phyloP scores from a whole-genome alignment of 2,113 vertebrate genomes.

The Phodopus roborovskii region DNA sequence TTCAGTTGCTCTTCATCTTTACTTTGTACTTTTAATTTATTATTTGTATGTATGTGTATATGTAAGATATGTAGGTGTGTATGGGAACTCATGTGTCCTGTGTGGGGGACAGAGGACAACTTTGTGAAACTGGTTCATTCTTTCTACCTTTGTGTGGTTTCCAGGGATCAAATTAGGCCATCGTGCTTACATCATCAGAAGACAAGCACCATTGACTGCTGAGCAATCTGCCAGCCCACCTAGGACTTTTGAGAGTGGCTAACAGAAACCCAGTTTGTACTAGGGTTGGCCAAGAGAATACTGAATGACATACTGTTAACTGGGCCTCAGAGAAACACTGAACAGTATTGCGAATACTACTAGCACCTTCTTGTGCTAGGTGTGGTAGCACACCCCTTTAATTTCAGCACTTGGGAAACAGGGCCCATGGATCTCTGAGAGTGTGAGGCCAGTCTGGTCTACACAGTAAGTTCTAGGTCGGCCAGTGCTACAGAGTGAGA shows the following conservation, averaged over 20 bases:
- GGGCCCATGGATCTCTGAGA: neutral
- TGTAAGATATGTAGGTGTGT: neutral
- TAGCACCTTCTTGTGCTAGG: neutral
- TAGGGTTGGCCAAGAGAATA: slow-evolving; percentile 14
- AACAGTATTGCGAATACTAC: neutral
- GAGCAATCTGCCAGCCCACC: neutral
- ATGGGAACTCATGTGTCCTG: neutral
- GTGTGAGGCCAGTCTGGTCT: neutral
- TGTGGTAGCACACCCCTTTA: neutral
- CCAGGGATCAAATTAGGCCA: neutral
- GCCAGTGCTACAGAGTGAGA: neutral
- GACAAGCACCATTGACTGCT: neutral
- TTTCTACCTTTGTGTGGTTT: neutral
- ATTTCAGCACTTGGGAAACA: neutral
- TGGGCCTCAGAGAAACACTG: neutral
- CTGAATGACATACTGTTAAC: neutral
- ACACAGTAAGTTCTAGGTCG: neutral
- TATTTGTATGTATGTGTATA: neutral
- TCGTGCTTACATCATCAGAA: neutral
- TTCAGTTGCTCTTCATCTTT: neutral
- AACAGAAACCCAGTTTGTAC: neutral
- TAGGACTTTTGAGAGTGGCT: neutral
- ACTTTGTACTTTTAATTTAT: neutral
- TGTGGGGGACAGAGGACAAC: neutral
- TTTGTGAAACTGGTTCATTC: neutral